Evolutionary conservation across 2,113 vertebrate genomes (phyloP).

Genomic region (Potamarius usumacintae): DNA sequence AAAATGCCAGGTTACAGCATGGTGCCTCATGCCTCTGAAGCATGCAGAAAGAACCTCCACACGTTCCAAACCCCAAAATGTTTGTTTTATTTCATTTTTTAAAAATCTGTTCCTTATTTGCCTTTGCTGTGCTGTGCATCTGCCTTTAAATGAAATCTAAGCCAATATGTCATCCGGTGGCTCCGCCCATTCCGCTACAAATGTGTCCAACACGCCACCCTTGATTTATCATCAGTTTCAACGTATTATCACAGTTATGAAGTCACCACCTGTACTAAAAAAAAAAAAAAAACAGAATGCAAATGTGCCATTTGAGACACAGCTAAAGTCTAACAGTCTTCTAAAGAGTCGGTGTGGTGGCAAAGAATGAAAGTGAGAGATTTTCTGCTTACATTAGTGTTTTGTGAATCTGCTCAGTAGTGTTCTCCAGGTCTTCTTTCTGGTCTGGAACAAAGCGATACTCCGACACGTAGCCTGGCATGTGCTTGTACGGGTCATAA

Average conservation of each 20-base stretch:
- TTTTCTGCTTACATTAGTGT: conserved; percentile 77
- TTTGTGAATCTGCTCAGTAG: conserved; percentile 83
- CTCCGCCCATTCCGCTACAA: background rate
- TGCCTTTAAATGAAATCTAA: background rate
- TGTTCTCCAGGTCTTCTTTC: conserved; percentile 86
- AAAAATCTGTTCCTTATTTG: background rate
- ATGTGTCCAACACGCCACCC: background rate
- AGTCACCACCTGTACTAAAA: background rate
- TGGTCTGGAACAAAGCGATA: conserved; percentile 88
- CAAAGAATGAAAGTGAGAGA: background rate
- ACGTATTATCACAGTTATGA: background rate
- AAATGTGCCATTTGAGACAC: background rate
- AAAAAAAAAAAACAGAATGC: background rate
- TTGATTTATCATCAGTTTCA: background rate
- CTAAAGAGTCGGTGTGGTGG: background rate
- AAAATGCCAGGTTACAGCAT: background rate
- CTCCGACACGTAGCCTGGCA: conserved; percentile 82
- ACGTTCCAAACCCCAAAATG: background rate
- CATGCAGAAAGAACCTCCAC: background rate
- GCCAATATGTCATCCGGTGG: background rate
- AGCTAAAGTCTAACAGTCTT: background rate
- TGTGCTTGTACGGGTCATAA: conserved; percentile 82
- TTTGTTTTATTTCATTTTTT: background rate
- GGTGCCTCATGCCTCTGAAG: background rate
- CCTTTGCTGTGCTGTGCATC: background rate